Conservation (phyloP, 2,797 vertebrate genomes). For the Girardinus metallicus region DNA sequence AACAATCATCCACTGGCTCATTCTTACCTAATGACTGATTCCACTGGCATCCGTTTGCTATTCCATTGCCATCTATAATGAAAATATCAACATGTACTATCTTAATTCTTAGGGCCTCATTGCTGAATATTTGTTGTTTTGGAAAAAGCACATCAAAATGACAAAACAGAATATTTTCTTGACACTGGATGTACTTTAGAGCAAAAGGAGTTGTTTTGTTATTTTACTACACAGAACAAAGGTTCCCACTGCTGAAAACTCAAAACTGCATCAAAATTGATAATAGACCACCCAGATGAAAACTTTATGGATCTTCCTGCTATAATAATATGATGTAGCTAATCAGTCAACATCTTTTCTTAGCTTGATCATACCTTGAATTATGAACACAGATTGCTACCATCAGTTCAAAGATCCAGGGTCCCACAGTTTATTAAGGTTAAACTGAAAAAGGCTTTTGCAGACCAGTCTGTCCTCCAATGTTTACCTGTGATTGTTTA, state of each 20-base stretch:
- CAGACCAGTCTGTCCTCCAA: background rate
- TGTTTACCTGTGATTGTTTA: background rate
- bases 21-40: background rate
- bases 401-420: background rate
- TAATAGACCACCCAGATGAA: background rate
- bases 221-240: background rate
- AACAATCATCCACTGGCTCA: background rate
- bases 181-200: background rate
- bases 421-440: background rate
- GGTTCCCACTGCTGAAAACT: background rate
- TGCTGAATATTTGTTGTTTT: background rate
- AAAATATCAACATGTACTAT: background rate
- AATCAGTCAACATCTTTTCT: background rate
- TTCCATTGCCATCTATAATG: background rate
- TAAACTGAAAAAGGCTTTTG: background rate
- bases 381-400: background rate
- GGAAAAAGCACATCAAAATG: background rate
- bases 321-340: background rate
- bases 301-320: background rate
- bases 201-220: background rate
- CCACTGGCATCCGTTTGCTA: background rate
- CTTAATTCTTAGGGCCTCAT: background rate
- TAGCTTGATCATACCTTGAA: background rate
- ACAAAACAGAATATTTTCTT: background rate
- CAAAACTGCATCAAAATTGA: background rate